phyloP scores from a whole-genome alignment of 2,888 invertebrate species.

The Monoplex corrugatus region DNA sequence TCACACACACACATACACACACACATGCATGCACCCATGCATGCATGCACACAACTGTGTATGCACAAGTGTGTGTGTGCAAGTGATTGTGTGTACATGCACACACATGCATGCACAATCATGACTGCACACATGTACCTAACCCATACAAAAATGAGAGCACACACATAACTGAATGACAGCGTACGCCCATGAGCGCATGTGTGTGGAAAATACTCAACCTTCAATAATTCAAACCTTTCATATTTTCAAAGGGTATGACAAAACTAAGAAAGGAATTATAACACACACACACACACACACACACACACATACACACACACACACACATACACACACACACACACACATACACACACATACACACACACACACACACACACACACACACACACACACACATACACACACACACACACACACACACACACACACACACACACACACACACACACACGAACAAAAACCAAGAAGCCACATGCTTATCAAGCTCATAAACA shows the following conservation, averaged over 20 bases:
- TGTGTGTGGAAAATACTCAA: no score
- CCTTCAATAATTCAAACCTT: no score
- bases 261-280: no score
- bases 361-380: constrained; percentile 13
- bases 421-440: neutral
- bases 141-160: neutral
- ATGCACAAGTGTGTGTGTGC: neutral
- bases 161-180: no score
- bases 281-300: no score
- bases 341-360: constrained; percentile 2
- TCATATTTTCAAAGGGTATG: no score
- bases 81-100: neutral
- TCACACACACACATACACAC: neutral
- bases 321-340: neutral
- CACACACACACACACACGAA: neutral
- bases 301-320: no score
- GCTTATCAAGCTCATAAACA: no score
- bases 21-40: neutral
- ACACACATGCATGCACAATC: neutral
- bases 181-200: no score
- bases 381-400: neutral
- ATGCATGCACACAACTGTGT: neutral
- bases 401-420: neutral
- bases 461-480: neutral
- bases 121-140: neutral